Conservation (phyloP, 2,797 vertebrate genomes). For the Microctenopoma steveboyesi region DNA sequence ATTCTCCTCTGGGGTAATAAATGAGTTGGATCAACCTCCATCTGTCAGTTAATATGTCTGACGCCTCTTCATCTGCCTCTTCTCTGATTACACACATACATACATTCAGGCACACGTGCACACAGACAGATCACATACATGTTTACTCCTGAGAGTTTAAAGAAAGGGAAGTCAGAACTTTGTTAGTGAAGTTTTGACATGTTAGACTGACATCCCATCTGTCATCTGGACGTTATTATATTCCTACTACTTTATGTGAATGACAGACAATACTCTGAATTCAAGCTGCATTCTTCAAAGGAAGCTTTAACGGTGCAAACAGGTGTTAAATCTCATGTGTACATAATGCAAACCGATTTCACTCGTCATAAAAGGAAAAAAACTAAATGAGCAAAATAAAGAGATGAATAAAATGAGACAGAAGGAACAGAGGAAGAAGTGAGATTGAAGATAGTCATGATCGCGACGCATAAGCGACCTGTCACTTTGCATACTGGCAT, state of each 20-base stretch:
- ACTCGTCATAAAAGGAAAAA: conserved; percentile 19
- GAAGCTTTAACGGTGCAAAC: conserved; percentile 27
- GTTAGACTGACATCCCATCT: conserved; percentile 41
- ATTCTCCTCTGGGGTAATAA: conserved; percentile 99
- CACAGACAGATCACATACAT: conserved; percentile 48
- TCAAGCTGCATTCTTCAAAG: conserved; percentile 16
- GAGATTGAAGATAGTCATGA: conserved; percentile 44
- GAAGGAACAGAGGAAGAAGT: conserved; percentile 32
- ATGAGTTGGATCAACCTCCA: conserved; percentile 99
- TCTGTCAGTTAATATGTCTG: conserved; percentile 99
- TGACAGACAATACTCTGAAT: conserved; percentile 5
- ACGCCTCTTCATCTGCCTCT: conserved; percentile 93
- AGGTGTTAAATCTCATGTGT: conserved; percentile 37
- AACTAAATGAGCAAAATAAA: conserved; percentile 34
- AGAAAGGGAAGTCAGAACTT: conserved; percentile 59
- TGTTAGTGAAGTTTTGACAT: conserved; percentile 57
- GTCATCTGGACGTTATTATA: conserved; percentile 48
- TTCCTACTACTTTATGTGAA: conserved; percentile 22
- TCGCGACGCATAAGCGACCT: conserved; percentile 74
- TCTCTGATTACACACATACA: conserved; percentile 75
- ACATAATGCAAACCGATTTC: conserved; percentile 15
- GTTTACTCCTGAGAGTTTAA: conserved; percentile 37
- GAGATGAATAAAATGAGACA: conserved; percentile 30
- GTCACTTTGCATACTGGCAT: conserved; percentile 72
- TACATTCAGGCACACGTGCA: neutral